Conservation (phyloP, 2,113 vertebrate genomes). For the Cygnus atratus region DNA sequence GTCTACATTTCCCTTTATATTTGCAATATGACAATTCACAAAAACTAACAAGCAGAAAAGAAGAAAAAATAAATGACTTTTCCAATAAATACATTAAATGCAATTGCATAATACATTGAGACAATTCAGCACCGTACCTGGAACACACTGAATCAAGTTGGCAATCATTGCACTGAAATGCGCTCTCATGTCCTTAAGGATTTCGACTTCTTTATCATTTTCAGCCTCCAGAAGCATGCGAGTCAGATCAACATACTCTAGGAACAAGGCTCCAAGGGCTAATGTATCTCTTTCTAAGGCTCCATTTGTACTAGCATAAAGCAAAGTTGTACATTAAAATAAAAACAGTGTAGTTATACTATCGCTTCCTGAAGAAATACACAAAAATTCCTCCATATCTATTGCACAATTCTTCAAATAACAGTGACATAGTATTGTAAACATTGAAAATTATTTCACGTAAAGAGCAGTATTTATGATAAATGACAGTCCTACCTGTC, state of each 20-base stretch:
- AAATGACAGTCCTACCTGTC: conserved; percentile 83
- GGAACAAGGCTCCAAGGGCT: conserved; percentile 93
- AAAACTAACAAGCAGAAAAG: not conserved
- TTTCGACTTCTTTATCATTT: conserved; percentile 96
- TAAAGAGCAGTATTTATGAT: not conserved
- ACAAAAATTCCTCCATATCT: not conserved
- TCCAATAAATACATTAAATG: not conserved
- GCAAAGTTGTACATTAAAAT: not conserved
- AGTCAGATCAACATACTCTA: conserved; percentile 97
- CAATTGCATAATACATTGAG: not conserved
- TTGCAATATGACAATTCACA: not conserved
- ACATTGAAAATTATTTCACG: not conserved
- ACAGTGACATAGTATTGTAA: not conserved
- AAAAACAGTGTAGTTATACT: not conserved
- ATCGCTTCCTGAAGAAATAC: not conserved
- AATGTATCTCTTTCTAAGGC: conserved; percentile 93
- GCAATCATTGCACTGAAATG: conserved; percentile 96
- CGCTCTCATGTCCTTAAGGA: conserved; percentile 96
- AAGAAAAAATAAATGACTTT: not conserved
- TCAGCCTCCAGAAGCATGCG: conserved; percentile 98
- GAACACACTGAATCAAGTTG: conserved; percentile 96
- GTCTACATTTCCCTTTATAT: not conserved
- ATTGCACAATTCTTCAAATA: not conserved
- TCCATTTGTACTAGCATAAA: conserved; percentile 88
- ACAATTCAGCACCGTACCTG: conserved; percentile 77